A percentile compares a stretch with the other conserved stretches of the same genome.
These are phyloP conservation scores for Macrotus californicus DNA, from an alignment of 2,113 vertebrate genomes.

Conservation along the genomic window DNA sequence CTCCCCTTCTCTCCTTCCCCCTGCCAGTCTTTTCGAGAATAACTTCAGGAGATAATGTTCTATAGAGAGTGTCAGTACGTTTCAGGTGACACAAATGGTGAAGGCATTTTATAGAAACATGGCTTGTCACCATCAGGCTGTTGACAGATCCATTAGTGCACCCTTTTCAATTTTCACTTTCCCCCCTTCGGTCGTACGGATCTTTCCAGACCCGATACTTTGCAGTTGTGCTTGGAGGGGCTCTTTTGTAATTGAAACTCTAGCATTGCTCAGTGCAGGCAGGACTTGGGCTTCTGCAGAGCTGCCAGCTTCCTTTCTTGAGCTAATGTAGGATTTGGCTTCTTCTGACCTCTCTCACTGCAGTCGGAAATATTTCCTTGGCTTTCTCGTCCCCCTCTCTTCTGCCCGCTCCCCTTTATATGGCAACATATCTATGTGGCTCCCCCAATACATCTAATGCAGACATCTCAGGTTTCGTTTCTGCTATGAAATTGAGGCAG, in stretches of 20 bases:
- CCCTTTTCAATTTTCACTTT: slow-evolving; percentile 69
- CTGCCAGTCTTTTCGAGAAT: slow-evolving; percentile 58
- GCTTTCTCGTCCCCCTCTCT: slow-evolving; percentile 55
- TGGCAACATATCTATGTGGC: slow-evolving; percentile 50
- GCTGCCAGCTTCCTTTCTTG: slow-evolving; percentile 63
- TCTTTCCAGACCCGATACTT: slow-evolving; percentile 62
- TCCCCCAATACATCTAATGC: slow-evolving; percentile 60
- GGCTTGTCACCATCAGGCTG: slow-evolving; percentile 68
- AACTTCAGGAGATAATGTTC: slow-evolving; percentile 52
- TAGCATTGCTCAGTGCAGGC: slow-evolving; percentile 22
- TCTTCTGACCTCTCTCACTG: slow-evolving; percentile 68
- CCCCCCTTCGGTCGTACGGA: slow-evolving; percentile 61
- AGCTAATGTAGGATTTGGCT: slow-evolving; percentile 76
- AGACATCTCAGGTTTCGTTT: slow-evolving; percentile 74
- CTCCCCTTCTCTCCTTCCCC: slow-evolving; percentile 3
- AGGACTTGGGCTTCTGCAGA: slow-evolving; percentile 50
- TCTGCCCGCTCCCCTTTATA: not conserved
- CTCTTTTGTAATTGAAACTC: slow-evolving; percentile 70
- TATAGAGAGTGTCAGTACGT: slow-evolving; percentile 56
- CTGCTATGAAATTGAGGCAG: slow-evolving; percentile 71
- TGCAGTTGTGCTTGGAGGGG: slow-evolving; percentile 53
- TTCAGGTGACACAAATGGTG: slow-evolving; percentile 62
- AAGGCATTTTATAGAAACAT: slow-evolving; percentile 67
- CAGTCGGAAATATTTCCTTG: slow-evolving; percentile 72
- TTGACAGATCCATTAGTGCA: slow-evolving; percentile 72